phyloP scores from a whole-genome alignment of 2,888 invertebrate species.

The Gastrophysa polygoni region DNA sequence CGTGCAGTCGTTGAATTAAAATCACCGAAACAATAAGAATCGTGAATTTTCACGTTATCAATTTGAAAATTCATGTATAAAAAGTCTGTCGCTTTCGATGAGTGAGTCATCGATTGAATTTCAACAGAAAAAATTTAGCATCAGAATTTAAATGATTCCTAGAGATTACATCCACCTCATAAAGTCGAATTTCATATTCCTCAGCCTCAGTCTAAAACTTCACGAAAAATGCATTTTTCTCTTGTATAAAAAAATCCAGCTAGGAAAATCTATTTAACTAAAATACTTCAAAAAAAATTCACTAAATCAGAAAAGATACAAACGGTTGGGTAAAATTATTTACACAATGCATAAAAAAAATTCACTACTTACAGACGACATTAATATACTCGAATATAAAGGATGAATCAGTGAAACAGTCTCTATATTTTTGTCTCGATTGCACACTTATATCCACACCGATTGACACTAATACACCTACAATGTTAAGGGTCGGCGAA shows the following conservation, averaged over 20 bases:
- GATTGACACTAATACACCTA: constrained; percentile 45
- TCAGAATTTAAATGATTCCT: background rate
- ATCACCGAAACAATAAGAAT: background rate
- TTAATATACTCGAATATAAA: constrained; percentile 44
- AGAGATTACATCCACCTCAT: background rate
- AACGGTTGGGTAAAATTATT: constrained; percentile 34
- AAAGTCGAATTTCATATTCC: no score
- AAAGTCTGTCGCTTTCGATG: background rate
- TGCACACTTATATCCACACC: constrained; percentile 51
- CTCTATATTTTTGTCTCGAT: constrained; percentile 49
- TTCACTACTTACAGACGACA: constrained; percentile 35
- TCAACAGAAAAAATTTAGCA: background rate
- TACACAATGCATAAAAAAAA: constrained; percentile 37
- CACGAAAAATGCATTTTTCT: background rate
- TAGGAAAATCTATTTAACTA: constrained; percentile 19
- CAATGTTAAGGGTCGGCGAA: constrained; percentile 43
- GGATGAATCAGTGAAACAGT: constrained; percentile 41
- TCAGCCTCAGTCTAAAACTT: background rate
- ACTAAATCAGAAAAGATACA: constrained; percentile 31
- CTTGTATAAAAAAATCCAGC: background rate
- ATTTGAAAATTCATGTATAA: background rate
- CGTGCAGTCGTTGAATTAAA: constrained; percentile 8
- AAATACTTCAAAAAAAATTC: constrained; percentile 31
- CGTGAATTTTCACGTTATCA: no score
- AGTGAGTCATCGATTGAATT: background rate